Percentiles rank a stretch among this genome's conserved stretches.
phyloP scores from a whole-genome alignment of 2,797 vertebrate species.

The Catharus ustulatus region DNA sequence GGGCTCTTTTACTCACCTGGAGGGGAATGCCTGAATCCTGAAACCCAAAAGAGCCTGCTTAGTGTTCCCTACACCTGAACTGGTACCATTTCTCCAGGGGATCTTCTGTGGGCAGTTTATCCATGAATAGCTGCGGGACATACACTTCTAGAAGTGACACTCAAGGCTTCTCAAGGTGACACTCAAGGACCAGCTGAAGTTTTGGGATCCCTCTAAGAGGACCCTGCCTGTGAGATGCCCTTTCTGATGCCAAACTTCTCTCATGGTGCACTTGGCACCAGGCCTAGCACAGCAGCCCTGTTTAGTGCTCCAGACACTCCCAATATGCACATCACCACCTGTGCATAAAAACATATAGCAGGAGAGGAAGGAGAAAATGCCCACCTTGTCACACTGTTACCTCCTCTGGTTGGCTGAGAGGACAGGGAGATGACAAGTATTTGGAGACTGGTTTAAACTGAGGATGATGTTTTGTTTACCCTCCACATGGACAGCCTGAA shows the following conservation, averaged over 20 bases:
- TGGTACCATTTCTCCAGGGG: background rate
- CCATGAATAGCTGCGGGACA: background rate
- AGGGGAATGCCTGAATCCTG: background rate
- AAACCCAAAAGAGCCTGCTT: background rate
- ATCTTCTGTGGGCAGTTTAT: background rate
- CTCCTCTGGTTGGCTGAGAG: background rate
- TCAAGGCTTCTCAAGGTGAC: background rate
- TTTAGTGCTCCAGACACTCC: background rate
- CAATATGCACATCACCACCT: background rate
- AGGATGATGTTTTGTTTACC: background rate
- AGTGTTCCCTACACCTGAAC: background rate
- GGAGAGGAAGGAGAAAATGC: background rate
- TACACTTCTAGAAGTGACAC: background rate
- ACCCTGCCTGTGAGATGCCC: background rate
- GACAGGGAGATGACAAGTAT: background rate
- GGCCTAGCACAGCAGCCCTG: background rate
- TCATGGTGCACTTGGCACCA: background rate
- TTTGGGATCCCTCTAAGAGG: background rate
- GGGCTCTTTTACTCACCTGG: background rate
- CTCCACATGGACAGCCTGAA: background rate
- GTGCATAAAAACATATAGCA: background rate
- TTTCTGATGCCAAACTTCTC: background rate
- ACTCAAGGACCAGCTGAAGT: background rate
- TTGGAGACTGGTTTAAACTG: background rate
- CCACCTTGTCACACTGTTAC: background rate